Percentiles rank a stretch among this genome's conserved stretches.
Evolutionary conservation across 2,113 vertebrate species (phyloP).

Genomic region (Xiphorhynchus elegans): DNA sequence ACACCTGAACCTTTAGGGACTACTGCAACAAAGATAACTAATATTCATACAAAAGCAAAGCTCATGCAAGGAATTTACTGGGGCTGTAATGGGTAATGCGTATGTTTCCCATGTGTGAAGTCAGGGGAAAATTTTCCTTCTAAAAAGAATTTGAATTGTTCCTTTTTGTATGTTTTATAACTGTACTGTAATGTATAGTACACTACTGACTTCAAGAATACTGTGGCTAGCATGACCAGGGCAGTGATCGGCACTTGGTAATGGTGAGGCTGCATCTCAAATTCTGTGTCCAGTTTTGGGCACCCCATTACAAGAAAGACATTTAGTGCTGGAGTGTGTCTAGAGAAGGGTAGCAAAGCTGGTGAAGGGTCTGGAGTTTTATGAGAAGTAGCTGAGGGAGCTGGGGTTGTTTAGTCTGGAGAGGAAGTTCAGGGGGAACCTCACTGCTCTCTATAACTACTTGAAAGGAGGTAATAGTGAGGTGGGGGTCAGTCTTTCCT

Average conservation of each 20-base stretch:
- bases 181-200: not conserved
- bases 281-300: not conserved
- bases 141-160: not conserved
- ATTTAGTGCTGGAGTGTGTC: not conserved
- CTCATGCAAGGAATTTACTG: not conserved
- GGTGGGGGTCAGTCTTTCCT: not conserved
- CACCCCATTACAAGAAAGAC: not conserved
- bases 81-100: not conserved
- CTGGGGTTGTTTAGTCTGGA: not conserved
- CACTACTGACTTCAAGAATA: not conserved
- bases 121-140: not conserved
- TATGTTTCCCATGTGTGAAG: not conserved
- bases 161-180: not conserved
- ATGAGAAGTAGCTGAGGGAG: not conserved
- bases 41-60: not conserved
- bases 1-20: not conserved
- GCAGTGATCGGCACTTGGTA: not conserved
- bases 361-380: not conserved
- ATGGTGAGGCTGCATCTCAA: not conserved
- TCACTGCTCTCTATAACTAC: not conserved
- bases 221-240: not conserved
- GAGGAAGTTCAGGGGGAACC: fast-evolving
- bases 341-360: not conserved
- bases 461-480: not conserved
- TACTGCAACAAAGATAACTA: not conserved